Conservation (phyloP, 2,888 invertebrate species). For the Portevinia maculata region DNA sequence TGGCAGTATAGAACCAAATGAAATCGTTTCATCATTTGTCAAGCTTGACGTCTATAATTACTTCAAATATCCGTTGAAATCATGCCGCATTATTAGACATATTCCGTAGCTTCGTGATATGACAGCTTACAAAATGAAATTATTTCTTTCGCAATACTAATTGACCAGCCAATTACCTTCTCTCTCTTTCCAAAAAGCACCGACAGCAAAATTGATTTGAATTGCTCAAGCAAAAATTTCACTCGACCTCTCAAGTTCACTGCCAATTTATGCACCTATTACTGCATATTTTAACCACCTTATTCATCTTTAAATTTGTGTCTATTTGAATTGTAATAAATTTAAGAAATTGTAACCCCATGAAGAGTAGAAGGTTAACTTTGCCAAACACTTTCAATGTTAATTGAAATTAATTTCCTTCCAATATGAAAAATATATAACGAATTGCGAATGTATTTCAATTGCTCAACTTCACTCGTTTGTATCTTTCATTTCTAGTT, state of each 20-base stretch:
- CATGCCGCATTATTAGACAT: too few species aligned
- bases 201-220: not conserved
- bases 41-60: too few species aligned
- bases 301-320: not conserved
- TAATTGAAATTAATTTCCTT: slow-evolving; percentile 60
- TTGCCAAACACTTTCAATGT: slow-evolving; percentile 54
- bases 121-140: too few species aligned
- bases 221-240: not conserved
- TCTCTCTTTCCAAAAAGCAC: not conserved
- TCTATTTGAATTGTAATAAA: not conserved
- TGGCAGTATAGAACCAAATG: too few species aligned
- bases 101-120: too few species aligned
- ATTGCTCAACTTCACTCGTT: not conserved
- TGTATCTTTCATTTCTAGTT: too few species aligned
- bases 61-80: too few species aligned
- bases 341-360: too few species aligned
- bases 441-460: slow-evolving; percentile 36
- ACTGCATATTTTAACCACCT: not conserved
- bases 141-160: too few species aligned
- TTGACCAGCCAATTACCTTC: not conserved
- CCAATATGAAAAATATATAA: slow-evolving; percentile 19
- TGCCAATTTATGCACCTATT: not conserved
- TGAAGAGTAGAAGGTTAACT: too few species aligned
- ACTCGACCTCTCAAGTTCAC: not conserved
- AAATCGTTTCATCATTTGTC: too few species aligned